phyloP scores from a whole-genome alignment of 2,113 vertebrate species.

The Festucalex cinctus region DNA sequence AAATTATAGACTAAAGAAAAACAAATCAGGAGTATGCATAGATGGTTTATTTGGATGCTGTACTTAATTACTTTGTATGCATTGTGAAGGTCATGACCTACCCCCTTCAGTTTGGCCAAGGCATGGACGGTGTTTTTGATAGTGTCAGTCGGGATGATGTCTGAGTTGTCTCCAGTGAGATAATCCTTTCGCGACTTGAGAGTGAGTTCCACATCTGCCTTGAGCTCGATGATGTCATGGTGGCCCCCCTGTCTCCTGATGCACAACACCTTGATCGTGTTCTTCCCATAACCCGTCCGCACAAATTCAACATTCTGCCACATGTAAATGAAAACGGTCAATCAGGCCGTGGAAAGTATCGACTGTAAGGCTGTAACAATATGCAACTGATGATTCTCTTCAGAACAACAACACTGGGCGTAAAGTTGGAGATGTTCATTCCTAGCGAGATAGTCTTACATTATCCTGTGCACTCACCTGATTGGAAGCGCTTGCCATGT shows the following conservation, averaged over 20 bases:
- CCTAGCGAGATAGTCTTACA: background rate
- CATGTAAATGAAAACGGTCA: slow-evolving; percentile 5
- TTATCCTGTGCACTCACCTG: slow-evolving; percentile 51
- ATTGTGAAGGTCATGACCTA: slow-evolving; percentile 57
- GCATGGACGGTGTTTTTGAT: slow-evolving; percentile 92
- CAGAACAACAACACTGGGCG: background rate
- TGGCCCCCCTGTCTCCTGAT: slow-evolving; percentile 76
- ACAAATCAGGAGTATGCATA: background rate
- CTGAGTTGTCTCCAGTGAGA: slow-evolving; percentile 82
- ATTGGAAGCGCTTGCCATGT: slow-evolving; percentile 56
- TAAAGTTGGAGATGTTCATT: background rate
- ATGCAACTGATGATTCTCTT: background rate
- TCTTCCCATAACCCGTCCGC: slow-evolving; percentile 89
- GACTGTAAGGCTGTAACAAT: background rate
- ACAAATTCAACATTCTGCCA: slow-evolving; percentile 86
- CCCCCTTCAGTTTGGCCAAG: slow-evolving; percentile 88
- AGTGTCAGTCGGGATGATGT: slow-evolving; percentile 94
- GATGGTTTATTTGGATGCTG: background rate
- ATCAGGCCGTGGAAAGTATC: no score
- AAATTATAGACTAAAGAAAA: background rate
- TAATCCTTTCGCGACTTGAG: slow-evolving; percentile 85
- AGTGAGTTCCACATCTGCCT: slow-evolving; percentile 82
- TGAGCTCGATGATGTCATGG: slow-evolving; percentile 83
- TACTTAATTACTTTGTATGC: background rate
- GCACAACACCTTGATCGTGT: slow-evolving; percentile 83